These are phyloP conservation scores for Nycteola revayana DNA, from an alignment of 2,888 invertebrate genomes.

Conservation along the genomic window DNA sequence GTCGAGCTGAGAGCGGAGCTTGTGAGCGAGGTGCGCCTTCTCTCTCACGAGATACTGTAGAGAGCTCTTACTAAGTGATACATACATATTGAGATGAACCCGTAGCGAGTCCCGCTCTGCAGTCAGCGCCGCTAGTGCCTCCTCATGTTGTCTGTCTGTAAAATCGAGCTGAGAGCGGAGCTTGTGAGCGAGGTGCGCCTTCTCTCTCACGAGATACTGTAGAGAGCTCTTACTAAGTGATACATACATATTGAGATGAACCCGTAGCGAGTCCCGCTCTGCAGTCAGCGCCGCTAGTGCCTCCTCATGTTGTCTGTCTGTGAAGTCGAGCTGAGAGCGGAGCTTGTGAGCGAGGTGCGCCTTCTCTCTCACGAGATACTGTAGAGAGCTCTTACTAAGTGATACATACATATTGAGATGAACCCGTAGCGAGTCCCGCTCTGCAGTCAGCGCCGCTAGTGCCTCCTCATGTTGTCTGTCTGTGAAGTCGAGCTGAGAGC, in stretches of 20 bases:
- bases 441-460: constrained; percentile 55
- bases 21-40: constrained; percentile 57
- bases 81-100: constrained; percentile 62
- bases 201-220: constrained; percentile 70
- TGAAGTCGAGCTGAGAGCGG: constrained; percentile 63
- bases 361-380: constrained; percentile 69
- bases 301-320: constrained; percentile 70
- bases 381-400: no score
- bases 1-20: constrained; percentile 65
- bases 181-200: constrained; percentile 55
- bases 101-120: constrained; percentile 61
- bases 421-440: constrained; percentile 54
- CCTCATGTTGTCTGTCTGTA: constrained; percentile 68
- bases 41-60: constrained; percentile 69
- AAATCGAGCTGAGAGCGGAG: constrained; percentile 66
- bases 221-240: no score
- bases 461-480: constrained; percentile 71
- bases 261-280: constrained; percentile 57
- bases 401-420: constrained; percentile 61
- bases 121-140: constrained; percentile 53
- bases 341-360: constrained; percentile 56
- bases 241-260: constrained; percentile 62
- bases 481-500: constrained; percentile 62
- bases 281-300: constrained; percentile 54
- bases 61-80: no score